These are phyloP conservation scores for Formica exsecta DNA, from an alignment of 1,140 invertebrate species.

Conservation along the genomic window DNA sequence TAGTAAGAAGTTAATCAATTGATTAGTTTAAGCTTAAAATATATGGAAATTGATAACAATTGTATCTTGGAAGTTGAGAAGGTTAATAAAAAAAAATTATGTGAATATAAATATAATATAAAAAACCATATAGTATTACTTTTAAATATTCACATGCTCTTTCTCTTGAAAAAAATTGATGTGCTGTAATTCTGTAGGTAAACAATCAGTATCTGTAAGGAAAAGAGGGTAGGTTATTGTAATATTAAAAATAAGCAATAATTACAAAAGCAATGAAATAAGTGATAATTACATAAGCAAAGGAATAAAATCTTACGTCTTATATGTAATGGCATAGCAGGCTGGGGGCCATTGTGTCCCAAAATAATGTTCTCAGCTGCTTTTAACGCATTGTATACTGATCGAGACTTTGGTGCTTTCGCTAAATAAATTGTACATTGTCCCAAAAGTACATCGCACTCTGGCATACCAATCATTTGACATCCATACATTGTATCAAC, in stretches of 20 bases:
- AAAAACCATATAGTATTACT: not conserved
- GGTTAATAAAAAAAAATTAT: not conserved
- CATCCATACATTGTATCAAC: slow-evolving; percentile 92
- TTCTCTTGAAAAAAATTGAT: slow-evolving; percentile 87
- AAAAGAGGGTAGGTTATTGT: not conserved
- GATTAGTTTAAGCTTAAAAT: not conserved
- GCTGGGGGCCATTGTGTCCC: slow-evolving; percentile 70
- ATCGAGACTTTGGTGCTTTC: slow-evolving; percentile 90
- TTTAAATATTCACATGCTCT: slow-evolving; percentile 23
- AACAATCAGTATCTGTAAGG: slow-evolving; percentile 88
- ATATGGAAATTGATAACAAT: not conserved
- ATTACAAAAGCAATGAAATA: too few species aligned
- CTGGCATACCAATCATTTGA: slow-evolving; percentile 93
- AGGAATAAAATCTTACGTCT: slow-evolving; percentile 45
- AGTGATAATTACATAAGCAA: not conserved
- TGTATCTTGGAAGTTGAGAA: not conserved
- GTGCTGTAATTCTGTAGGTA: slow-evolving; percentile 89
- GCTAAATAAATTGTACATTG: slow-evolving; percentile 92
- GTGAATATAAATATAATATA: not conserved
- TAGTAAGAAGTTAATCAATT: not conserved
- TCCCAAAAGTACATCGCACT: slow-evolving; percentile 91
- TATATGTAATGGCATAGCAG: slow-evolving; percentile 69
- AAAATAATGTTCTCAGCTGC: slow-evolving; percentile 81
- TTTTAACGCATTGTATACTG: slow-evolving; percentile 89
- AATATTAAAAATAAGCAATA: not conserved